A percentile compares a stretch with the other conserved stretches of the same genome.
These are phyloP conservation scores for Melanostigma gelatinosum DNA, from an alignment of 2,113 vertebrate species.

Conservation along the genomic window DNA sequence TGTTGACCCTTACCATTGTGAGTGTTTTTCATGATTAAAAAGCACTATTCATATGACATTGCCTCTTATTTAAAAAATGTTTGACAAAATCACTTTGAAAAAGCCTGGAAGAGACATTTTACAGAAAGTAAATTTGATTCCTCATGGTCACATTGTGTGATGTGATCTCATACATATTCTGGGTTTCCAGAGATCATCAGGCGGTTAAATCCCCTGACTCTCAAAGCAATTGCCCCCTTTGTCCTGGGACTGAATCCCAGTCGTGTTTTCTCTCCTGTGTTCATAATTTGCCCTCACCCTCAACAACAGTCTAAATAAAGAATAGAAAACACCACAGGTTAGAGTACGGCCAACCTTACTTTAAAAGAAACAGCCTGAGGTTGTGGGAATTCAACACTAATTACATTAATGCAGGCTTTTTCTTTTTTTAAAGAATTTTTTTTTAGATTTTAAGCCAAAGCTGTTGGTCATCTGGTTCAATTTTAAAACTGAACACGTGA, in stretches of 20 bases:
- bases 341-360: background rate
- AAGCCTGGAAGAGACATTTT: slow-evolving; percentile 8
- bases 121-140: slow-evolving; percentile 10
- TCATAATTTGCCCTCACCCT: background rate
- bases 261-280: slow-evolving; percentile 26
- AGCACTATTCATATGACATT: background rate
- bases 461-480: background rate
- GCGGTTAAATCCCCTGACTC: slow-evolving; percentile 53
- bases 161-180: slow-evolving; percentile 1
- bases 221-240: slow-evolving; percentile 38
- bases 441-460: background rate
- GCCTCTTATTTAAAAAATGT: background rate
- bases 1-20: background rate
- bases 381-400: slow-evolving; percentile 5
- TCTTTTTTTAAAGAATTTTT: too few relatives aligned
- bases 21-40: background rate
- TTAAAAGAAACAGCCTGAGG: background rate
- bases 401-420: background rate
- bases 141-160: background rate
- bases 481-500: background rate
- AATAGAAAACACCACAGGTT: slow-evolving; percentile 24
- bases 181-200: slow-evolving; percentile 40
- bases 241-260: slow-evolving; percentile 51
- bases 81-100: background rate
- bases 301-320: slow-evolving; percentile 40